Evolutionary conservation across 2,888 invertebrate genomes (phyloP).

Genomic region (Xanthostigma xanthostigma): DNA sequence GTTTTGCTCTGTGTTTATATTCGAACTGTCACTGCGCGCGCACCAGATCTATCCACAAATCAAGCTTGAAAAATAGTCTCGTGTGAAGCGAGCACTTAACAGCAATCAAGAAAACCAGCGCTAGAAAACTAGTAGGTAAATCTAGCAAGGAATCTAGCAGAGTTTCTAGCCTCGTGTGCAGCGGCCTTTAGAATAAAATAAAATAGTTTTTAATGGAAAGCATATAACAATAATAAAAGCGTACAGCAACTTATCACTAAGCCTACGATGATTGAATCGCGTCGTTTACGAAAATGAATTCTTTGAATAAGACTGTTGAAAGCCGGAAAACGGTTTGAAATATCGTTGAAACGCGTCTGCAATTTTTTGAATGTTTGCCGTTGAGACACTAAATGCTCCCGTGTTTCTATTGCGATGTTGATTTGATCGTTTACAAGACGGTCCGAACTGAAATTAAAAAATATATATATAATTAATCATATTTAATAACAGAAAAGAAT

Average conservation of each 20-base stretch:
- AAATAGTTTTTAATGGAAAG: constrained; percentile 43
- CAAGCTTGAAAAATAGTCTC: no score
- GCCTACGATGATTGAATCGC: constrained; percentile 88
- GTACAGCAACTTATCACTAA: constrained; percentile 78
- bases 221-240: constrained; percentile 68
- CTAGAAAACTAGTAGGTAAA: no score
- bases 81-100: no score
- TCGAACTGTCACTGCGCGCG: no score
- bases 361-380: constrained; percentile 78
- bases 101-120: no score
- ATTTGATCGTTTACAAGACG: constrained; percentile 92
- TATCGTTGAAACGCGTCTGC: constrained; percentile 83
- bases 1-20: no score
- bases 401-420: constrained; percentile 91
- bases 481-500: neutral
- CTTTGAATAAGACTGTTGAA: constrained; percentile 78
- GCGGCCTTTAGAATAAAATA: no score
- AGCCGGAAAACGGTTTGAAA: constrained; percentile 76
- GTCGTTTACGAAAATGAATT: constrained; percentile 83
- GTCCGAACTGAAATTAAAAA: constrained; percentile 59
- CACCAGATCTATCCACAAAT: no score
- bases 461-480: constrained; percentile 13
- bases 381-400: constrained; percentile 83
- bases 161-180: no score
- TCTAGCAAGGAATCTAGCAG: no score